Evolutionary conservation across 2,797 vertebrate genomes (phyloP), one percentile per base, ranked within the genome.

Genomic region (Hippocampus kuda): DNA sequence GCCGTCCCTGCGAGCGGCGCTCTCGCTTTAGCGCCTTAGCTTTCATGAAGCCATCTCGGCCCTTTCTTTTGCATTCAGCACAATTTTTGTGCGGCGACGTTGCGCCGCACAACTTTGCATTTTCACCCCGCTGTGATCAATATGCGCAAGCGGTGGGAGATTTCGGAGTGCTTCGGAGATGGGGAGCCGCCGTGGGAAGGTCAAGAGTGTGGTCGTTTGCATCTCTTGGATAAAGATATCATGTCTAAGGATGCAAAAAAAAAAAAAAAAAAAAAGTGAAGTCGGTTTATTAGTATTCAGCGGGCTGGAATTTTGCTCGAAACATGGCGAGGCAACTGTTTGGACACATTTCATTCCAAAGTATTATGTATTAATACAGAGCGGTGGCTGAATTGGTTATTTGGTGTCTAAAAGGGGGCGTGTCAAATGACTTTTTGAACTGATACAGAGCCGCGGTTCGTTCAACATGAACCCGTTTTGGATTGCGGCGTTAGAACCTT

Each of bases 91-190:
- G 46, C 7, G 24, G 13, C 27, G 1, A 41, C 12, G 56, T 15
- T 30, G 44, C 7, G 42, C n/a, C n/a, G 4, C 27, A 1, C 2
- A 34, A 44, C 42, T 46, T 64, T n/a, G 62, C 62, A 12, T 64
- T 63, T 77, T 77, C 71, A 24, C 34, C 75, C 26, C 2, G 59
- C 59, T 61, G 30, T 61, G 59, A 61, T 61, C 59, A 38, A 61
- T 61, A 61, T 61, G 30, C 30, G 18, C 5, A 10, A 30, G 18
- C 59, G 38, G 59, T 38, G 27, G 56, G 56, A 30, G 26, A 27
- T 27, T 26, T 16, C 7, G 24, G 56, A 34, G 59, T 54, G 3
- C 22, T 54, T 54, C 3, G 15, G 3, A 56, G 53, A 34, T 5
- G 16, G 8, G 27, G 15, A 34, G 59, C 16, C 16, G 18, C 11